Conservation (phyloP, 2,113 vertebrate species). For the Edolisoma coerulescens region DNA sequence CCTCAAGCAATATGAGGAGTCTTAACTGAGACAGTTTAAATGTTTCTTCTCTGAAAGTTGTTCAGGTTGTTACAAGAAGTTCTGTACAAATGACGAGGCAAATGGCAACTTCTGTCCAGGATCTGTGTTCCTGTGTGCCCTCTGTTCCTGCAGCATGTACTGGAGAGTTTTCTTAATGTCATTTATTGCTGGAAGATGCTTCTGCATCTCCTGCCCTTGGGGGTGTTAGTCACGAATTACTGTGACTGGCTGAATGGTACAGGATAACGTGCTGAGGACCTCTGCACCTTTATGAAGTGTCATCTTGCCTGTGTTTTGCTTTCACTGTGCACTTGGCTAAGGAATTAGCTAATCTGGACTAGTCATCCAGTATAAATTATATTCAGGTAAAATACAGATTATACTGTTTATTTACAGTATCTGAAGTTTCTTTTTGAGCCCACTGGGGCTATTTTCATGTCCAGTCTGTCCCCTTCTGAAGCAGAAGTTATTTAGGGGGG, state of each 20-base stretch:
- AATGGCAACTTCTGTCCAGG: not conserved
- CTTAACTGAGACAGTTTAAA: not conserved
- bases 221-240: not conserved
- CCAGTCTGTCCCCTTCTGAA: not conserved
- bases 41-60: not conserved
- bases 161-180: not conserved
- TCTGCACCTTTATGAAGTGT: not conserved
- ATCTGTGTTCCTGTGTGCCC: not conserved
- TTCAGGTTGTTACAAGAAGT: not conserved
- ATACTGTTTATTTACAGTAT: not conserved
- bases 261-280: not conserved
- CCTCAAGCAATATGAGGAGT: not conserved
- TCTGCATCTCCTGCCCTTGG: not conserved
- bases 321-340: not conserved
- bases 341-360: not conserved
- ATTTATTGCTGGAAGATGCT: not conserved
- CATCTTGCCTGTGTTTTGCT: not conserved
- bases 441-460: not conserved
- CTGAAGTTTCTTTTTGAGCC: not conserved
- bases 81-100: not conserved
- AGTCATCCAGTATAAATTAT: not conserved
- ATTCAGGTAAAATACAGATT: not conserved
- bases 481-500: not conserved
- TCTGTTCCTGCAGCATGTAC: not conserved
- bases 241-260: not conserved